Conservation (phyloP, 2,888 invertebrate genomes). For the Galerucella nymphaeae region DNA sequence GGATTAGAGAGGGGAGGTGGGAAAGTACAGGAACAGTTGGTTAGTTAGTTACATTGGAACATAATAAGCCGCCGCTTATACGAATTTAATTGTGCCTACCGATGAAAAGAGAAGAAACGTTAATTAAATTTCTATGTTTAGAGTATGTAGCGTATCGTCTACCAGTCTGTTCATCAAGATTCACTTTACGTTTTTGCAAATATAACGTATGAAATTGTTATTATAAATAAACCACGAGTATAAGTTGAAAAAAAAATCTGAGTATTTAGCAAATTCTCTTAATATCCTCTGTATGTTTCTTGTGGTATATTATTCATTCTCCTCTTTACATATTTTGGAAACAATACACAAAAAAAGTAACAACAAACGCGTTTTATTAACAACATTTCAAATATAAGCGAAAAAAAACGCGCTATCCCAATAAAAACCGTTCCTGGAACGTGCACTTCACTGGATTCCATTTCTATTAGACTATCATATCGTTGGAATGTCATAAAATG, state of each 20-base stretch:
- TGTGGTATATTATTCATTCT: too few species aligned
- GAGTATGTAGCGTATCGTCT: constrained; percentile 29
- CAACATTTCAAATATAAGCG: too few species aligned
- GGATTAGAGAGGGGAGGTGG: constrained; percentile 15
- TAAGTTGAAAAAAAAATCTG: neutral
- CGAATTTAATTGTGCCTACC: constrained; percentile 41
- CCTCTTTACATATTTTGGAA: too few species aligned
- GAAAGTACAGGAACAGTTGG: constrained; percentile 35
- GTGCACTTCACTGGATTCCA: too few species aligned
- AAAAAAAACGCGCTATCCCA: too few species aligned
- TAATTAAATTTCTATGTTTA: constrained; percentile 39
- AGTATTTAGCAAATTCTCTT: neutral
- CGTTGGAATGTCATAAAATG: too few species aligned
- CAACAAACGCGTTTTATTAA: too few species aligned
- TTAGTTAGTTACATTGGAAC: constrained; percentile 39
- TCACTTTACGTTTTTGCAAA: neutral
- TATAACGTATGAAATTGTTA: neutral
- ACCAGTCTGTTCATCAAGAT: constrained; percentile 10
- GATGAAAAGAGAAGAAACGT: constrained; percentile 41
- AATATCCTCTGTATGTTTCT: too few species aligned
- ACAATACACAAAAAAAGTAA: too few species aligned
- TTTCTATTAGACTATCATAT: too few species aligned
- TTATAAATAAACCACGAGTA: neutral
- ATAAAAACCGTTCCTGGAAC: too few species aligned
- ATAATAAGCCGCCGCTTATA: constrained; percentile 40